phyloP scores from a whole-genome alignment of 2,113 vertebrate genomes.

The Megaptera novaeangliae region DNA sequence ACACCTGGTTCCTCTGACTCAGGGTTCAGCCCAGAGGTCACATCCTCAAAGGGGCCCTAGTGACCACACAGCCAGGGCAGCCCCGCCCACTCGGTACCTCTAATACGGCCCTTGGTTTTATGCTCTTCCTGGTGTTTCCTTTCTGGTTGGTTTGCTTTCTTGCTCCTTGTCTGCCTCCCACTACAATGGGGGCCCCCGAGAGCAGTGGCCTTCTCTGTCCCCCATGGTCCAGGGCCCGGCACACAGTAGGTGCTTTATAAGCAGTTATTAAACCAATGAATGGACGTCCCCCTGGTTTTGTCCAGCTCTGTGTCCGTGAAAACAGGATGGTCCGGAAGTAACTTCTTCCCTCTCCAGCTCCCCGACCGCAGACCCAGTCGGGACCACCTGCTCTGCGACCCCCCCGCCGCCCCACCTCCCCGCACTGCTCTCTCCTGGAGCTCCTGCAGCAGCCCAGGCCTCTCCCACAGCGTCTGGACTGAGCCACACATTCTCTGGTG shows the following conservation, averaged over 20 bases:
- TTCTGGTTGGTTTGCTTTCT: neutral
- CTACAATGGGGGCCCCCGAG: neutral
- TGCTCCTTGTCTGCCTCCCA: neutral
- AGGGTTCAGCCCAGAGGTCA: neutral
- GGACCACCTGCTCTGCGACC: neutral
- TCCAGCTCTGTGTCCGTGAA: neutral
- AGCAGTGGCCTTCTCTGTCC: neutral
- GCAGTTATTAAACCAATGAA: neutral
- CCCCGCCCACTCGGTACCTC: too few relatives aligned
- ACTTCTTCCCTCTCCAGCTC: neutral
- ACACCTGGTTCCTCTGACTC: neutral
- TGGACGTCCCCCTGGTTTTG: neutral
- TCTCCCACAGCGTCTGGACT: neutral
- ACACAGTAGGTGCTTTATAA: neutral
- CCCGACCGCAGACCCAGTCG: neutral
- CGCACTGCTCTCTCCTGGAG: neutral
- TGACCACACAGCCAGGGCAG: neutral
- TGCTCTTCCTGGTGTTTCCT: neutral
- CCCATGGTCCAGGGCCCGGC: neutral
- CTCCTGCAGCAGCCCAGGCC: neutral
- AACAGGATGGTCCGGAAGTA: neutral
- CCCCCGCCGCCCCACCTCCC: neutral
- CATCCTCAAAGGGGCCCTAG: neutral
- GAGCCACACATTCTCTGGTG: neutral
- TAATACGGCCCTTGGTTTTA: too few relatives aligned